Evolutionary conservation across 2,113 vertebrate species (phyloP).

Genomic region (Lepidothrix coronata): DNA sequence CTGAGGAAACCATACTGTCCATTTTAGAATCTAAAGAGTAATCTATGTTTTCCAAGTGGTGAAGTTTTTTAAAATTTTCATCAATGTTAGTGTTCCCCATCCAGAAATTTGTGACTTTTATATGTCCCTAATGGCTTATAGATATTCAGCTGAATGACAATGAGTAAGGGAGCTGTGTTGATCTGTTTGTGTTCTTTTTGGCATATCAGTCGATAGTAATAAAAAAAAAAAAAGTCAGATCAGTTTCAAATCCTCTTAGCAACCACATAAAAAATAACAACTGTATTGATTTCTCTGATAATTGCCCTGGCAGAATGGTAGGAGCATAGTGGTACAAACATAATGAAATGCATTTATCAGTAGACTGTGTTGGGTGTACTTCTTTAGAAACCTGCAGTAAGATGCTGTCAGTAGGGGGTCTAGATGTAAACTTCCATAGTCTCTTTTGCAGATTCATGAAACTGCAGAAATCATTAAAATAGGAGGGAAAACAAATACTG

Average conservation of each 20-base stretch:
- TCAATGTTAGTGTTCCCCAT: not conserved
- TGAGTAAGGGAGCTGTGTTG: slow-evolving; percentile 13
- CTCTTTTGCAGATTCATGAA: slow-evolving; percentile 2
- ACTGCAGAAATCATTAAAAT: slow-evolving; percentile 1
- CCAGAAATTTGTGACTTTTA: not conserved
- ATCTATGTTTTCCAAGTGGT: not conserved
- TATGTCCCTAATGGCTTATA: slow-evolving; percentile 2
- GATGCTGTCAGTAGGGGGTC: not conserved
- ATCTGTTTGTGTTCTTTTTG: slow-evolving; percentile 45
- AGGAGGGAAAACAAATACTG: not conserved
- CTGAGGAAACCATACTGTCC: not conserved
- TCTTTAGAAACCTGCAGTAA: not conserved
- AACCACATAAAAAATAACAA: slow-evolving; percentile 40
- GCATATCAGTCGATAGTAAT: not conserved
- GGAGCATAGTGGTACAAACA: not conserved
- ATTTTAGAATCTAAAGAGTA: not conserved
- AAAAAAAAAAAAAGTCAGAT: not conserved
- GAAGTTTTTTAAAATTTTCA: not conserved
- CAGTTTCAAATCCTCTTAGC: slow-evolving; percentile 57
- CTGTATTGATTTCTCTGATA: slow-evolving; percentile 60
- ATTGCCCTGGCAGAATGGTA: slow-evolving; percentile 42
- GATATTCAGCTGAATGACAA: slow-evolving; percentile 36
- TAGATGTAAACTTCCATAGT: slow-evolving; percentile 7
- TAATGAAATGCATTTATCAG: slow-evolving; percentile 62
- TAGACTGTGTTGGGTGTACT: not conserved